These are phyloP conservation scores for Catharus minimus DNA, from an alignment of 2,113 vertebrate genomes.

Conservation along the genomic window DNA sequence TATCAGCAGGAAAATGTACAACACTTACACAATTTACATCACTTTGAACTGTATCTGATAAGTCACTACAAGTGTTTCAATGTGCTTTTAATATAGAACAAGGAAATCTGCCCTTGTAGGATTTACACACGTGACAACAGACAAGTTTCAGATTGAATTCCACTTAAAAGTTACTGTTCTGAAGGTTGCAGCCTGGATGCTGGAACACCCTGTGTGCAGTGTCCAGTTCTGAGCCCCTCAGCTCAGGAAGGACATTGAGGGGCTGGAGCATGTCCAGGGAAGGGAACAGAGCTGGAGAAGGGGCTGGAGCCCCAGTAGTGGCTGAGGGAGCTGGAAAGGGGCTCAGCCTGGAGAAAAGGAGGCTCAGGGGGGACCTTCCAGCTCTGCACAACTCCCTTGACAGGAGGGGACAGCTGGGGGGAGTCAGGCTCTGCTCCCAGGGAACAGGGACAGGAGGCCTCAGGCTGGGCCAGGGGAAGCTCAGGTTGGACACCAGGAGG, in stretches of 20 bases:
- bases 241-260: not conserved
- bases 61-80: not conserved
- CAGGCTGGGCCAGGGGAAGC: not conserved
- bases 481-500: rapidly evolving
- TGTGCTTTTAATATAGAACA: not conserved
- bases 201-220: not conserved
- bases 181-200: not conserved
- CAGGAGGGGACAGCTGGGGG: not conserved
- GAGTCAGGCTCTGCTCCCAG: not conserved
- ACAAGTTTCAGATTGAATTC: not conserved
- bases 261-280: not conserved
- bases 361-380: not conserved
- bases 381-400: not conserved
- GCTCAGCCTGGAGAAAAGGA: not conserved
- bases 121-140: not conserved
- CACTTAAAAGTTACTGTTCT: not conserved
- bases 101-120: not conserved
- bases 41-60: not conserved
- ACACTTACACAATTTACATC: not conserved
- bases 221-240: not conserved
- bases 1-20: not conserved
- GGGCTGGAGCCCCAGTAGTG: not conserved
- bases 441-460: not conserved
- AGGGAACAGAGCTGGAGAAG: not conserved
- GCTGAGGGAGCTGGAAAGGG: not conserved